Base-by-base conservation (phyloP, 2,113 vertebrate genomes). In the Amphiprion ocellaris region DNA sequence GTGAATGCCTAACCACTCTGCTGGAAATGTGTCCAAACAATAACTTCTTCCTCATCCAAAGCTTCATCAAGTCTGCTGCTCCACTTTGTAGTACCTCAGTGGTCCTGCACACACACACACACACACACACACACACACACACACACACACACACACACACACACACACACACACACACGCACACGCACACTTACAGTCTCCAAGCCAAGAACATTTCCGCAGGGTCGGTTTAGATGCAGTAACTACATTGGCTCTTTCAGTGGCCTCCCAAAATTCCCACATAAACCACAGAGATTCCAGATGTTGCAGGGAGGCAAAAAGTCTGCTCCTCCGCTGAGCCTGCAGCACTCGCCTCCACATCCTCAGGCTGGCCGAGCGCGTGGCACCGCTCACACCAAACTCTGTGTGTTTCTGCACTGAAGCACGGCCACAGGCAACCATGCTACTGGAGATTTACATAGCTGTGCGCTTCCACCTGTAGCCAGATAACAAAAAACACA, bases 261-360 rank as follows among this genome's bases (percentile, higher is more conserved):
- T 59, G 77, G 79, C 74, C 77, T 91, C 77, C 74, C 58, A 49
- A 81, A 81, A 78, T 82, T 91, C 87, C 87, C 86, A 90, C 81
- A 88, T 76, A 74, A 82, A 83, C 89, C 79, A 10, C 83, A 83
- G 63, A 89, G 79, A 83, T 83, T 90, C 89, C 90, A 93, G 90
- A 93, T 93, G 90, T 90, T 90, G 77, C 77, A 81, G 55, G 70
- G 74, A 87, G 79, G 81, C 76, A 58, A 58, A 76, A 56, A 60
- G 79, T 82, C 58, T 83, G 64, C 26, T 59, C 74, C 67, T 83
- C 23, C 11, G 0, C 46, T 23, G 60, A 33, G 73, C 77, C 73
- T n/a, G 60, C 52, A 39, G 69, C 70, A 30, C 33, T 79, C 24
- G 4, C 52, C 59, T 84, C 63, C 16, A 9, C 69, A 52, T 85